Base-by-base conservation (phyloP, 2,797 vertebrate species). In the Cynodonichthys magdalenae region DNA sequence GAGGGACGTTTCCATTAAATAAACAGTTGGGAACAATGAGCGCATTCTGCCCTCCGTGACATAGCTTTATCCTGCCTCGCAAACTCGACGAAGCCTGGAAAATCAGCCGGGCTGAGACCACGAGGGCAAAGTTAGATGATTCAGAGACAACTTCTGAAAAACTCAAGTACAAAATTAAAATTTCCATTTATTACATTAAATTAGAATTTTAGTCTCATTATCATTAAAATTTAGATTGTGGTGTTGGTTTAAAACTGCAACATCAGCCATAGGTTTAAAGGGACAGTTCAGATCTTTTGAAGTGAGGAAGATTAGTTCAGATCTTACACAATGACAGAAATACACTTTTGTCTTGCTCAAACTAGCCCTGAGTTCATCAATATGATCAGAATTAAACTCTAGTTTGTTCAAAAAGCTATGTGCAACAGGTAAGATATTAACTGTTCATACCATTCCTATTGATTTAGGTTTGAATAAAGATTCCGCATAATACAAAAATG, bases 1-100 rank as follows among this genome's bases (percentile, higher is more conserved):
- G 77, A 88, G 82, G 89, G 89, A 77, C 87, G 77, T 90, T 92
- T 90, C 71, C 70, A 92, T 93, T 93, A 93, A 93, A 93, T 90
- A 92, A 93, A 91, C 91, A 91, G 81, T 87, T 81, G 82, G 70
- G 85, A 91, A 92, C 92, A 93, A 93, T 91, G 90, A 90, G 76
- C 80, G 86, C 89, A 92, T 92, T 93, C 85, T 92, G 82, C 84
- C 77, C 81, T 89, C 78, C 80, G 83, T 90, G 84, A 92, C 83
- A 82, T 89, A 87, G 80, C 75, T 84, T 65, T 67, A 77, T 73
- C 79, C 79, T 70, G 15, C 58, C 51, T 47, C 64, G 59, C 48
- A 59, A 62, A 65, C 77, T 80, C 66, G 71, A 59, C 70, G 59
- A 70, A 71, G 77, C 58, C 70, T 78, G 79, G 74, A 83, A 81